These are phyloP conservation scores for Limnephilus auricula DNA, from an alignment of 2,888 invertebrate genomes.

Conservation along the genomic window DNA sequence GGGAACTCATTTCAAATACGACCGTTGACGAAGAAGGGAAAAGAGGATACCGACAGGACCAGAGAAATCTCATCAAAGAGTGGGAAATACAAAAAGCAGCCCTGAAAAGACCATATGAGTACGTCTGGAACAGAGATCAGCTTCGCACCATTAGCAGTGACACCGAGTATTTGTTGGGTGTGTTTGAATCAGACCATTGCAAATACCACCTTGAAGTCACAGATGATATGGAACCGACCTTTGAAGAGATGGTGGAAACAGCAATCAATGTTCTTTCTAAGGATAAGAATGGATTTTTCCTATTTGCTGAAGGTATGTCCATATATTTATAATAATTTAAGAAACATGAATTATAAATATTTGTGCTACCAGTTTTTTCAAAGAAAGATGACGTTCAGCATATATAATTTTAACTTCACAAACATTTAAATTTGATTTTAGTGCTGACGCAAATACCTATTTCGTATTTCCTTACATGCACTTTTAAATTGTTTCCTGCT, in stretches of 20 bases:
- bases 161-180: constrained; percentile 81
- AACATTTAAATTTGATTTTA: too few relatives aligned
- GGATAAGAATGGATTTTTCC: constrained; percentile 83
- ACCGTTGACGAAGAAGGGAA: constrained; percentile 76
- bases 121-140: constrained; percentile 78
- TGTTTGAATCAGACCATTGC: constrained; percentile 83
- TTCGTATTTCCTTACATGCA: not conserved
- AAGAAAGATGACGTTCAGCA: too few relatives aligned
- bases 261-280: constrained; percentile 85
- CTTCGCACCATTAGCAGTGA: constrained; percentile 73
- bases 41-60: constrained; percentile 78
- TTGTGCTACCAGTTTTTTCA: not conserved
- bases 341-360: not conserved
- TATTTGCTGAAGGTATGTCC: constrained; percentile 84
- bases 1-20: constrained; percentile 79
- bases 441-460: too few relatives aligned
- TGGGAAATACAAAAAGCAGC: constrained; percentile 79
- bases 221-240: constrained; percentile 79
- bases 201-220: constrained; percentile 82
- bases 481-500: not conserved
- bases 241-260: constrained; percentile 88
- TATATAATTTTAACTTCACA: too few relatives aligned
- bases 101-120: constrained; percentile 72
- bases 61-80: constrained; percentile 81
- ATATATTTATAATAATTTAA: not conserved